Evolutionary conservation across 2,797 vertebrate genomes (phyloP).

Genomic region (Sphenopsis melanotis): DNA sequence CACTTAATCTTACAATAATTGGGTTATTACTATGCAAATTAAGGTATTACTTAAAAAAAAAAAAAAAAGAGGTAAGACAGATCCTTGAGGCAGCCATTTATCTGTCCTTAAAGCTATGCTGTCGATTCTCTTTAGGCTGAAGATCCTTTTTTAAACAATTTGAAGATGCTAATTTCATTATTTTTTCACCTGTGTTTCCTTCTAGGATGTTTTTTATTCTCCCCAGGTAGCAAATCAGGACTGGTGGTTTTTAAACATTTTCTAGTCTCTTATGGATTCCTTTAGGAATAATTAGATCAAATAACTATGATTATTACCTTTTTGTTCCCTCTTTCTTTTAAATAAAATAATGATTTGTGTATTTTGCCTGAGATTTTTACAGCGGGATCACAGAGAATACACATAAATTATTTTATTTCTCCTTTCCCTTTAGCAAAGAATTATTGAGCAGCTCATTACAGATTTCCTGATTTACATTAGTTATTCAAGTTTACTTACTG

Average conservation of each 20-base stretch:
- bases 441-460: not conserved
- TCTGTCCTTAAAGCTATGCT: conserved; percentile 70
- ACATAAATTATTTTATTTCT: conserved; percentile 23
- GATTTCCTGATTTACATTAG: conserved; percentile 12
- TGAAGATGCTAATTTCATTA: conserved; percentile 63
- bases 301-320: conserved; percentile 46
- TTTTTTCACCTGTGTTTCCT: conserved; percentile 42
- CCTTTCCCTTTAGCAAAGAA: not conserved
- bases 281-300: conserved; percentile 68
- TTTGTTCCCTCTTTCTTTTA: conserved; percentile 12
- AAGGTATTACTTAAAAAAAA: conserved; percentile 77
- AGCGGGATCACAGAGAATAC: not conserved
- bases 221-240: conserved; percentile 56
- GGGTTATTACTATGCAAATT: conserved; percentile 84
- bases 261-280: conserved; percentile 57
- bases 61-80: conserved; percentile 67
- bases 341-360: conserved; percentile 41
- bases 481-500: conserved; percentile 4
- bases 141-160: conserved; percentile 69
- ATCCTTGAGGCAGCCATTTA: conserved; percentile 72
- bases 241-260: conserved; percentile 27
- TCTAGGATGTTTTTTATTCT: conserved; percentile 41
- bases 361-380: conserved; percentile 35
- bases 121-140: conserved; percentile 60
- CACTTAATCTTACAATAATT: conserved; percentile 82